phyloP scores from a whole-genome alignment of 2,797 vertebrate species.

The Diplodus sargus region DNA sequence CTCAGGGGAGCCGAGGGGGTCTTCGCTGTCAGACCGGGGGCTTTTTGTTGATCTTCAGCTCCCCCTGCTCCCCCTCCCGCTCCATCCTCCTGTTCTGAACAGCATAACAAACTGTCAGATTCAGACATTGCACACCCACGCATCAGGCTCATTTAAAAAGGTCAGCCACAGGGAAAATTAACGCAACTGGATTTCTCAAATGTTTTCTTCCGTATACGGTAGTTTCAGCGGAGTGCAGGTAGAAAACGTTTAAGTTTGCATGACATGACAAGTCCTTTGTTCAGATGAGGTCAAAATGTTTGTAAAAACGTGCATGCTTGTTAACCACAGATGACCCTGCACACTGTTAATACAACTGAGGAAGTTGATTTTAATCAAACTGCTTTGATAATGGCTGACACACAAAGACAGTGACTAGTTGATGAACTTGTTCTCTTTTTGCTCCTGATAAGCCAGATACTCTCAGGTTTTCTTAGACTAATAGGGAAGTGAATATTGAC shows the following conservation, averaged over 20 bases:
- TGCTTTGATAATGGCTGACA: not conserved
- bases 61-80: slow-evolving; percentile 66
- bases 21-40: slow-evolving; percentile 50
- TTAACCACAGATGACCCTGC: too few species aligned
- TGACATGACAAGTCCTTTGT: not conserved
- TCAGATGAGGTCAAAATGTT: not conserved
- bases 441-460: too few species aligned
- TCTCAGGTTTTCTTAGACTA: too few species aligned
- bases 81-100: slow-evolving; percentile 81
- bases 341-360: not conserved
- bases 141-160: not conserved
- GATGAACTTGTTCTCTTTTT: not conserved
- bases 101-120: slow-evolving; percentile 65
- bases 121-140: not conserved
- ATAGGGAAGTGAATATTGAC: too few species aligned
- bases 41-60: slow-evolving; percentile 71
- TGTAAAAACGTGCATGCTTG: too few species aligned
- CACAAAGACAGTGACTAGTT: not conserved
- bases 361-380: not conserved
- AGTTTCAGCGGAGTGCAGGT: not conserved
- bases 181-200: not conserved
- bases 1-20: slow-evolving; percentile 49
- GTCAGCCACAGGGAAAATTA: not conserved
- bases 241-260: too few species aligned
- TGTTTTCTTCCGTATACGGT: not conserved